Percentiles rank a stretch among this genome's conserved stretches.
These are phyloP conservation scores for Kryphioiulus occultus DNA, from an alignment of 2,888 invertebrate species.

Conservation along the genomic window DNA sequence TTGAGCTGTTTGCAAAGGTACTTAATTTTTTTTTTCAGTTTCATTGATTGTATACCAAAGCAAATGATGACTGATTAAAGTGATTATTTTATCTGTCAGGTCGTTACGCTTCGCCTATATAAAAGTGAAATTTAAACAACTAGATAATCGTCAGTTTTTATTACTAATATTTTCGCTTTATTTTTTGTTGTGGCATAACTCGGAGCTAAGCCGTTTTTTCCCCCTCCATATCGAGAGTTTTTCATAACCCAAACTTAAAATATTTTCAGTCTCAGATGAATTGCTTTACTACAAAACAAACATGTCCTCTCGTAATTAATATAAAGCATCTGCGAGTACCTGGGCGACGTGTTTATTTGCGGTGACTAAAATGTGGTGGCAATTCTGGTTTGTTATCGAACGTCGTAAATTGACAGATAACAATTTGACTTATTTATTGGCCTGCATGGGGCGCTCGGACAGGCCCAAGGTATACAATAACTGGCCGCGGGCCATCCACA, in stretches of 20 bases:
- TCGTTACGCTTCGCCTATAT: background rate
- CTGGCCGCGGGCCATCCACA: constrained; percentile 2
- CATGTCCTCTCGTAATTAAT: constrained; percentile 28
- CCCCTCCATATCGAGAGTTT: background rate
- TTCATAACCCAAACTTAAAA: background rate
- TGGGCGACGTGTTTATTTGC: constrained; percentile 18
- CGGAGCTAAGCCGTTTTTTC: background rate
- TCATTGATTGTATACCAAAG: background rate
- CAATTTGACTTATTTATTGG: constrained; percentile 48
- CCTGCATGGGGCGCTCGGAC: constrained; percentile 31
- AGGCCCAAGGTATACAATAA: constrained; percentile 30
- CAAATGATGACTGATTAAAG: background rate
- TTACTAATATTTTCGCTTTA: background rate
- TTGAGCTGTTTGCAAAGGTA: too few species aligned
- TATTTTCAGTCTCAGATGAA: background rate
- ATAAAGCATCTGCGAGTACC: constrained; percentile 22
- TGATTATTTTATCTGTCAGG: background rate
- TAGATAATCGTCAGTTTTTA: background rate
- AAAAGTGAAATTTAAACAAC: background rate
- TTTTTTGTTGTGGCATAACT: background rate
- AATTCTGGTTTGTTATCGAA: constrained; percentile 46
- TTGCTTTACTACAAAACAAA: constrained; percentile 37
- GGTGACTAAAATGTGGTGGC: constrained; percentile 17
- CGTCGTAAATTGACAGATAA: constrained; percentile 51
- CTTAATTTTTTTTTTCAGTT: too few species aligned